Conservation (phyloP, 2,113 vertebrate species). For the Alosa alosa region DNA sequence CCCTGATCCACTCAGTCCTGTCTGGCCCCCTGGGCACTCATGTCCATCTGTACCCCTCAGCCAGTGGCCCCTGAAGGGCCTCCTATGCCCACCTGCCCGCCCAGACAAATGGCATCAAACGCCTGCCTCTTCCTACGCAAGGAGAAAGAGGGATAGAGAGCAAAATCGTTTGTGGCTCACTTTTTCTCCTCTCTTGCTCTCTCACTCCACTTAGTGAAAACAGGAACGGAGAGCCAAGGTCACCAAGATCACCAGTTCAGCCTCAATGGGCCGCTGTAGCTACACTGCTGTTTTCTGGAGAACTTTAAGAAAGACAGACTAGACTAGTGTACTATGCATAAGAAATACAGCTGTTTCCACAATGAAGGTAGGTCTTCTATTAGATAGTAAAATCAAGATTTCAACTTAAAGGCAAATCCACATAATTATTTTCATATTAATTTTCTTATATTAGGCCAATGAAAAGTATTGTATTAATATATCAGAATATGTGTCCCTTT, state of each 20-base stretch:
- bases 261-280: not conserved
- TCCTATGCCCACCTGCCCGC: slow-evolving; percentile 9
- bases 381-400: no score
- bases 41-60: slow-evolving; percentile 52
- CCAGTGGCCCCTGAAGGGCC: slow-evolving; percentile 35
- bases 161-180: slow-evolving; percentile 47
- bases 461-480: no score
- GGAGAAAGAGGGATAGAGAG: slow-evolving; percentile 44
- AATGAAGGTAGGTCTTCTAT: no score
- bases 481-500: no score
- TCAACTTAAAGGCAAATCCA: no score
- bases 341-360: no score
- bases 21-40: slow-evolving; percentile 44
- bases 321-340: not conserved
- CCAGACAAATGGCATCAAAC: slow-evolving; percentile 50
- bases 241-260: not conserved
- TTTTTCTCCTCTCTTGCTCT: slow-evolving; percentile 32
- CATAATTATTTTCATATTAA: no score
- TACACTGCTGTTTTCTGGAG: not conserved
- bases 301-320: not conserved
- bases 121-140: slow-evolving; percentile 30
- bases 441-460: not conserved
- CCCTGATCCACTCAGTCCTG: slow-evolving; percentile 6
- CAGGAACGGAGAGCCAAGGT: not conserved
- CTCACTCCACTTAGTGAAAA: not conserved